Evolutionary conservation across 2,797 vertebrate species (phyloP), one percentile per base, ranked within the genome.

Genomic region (Clarias laeviceps): DNA sequence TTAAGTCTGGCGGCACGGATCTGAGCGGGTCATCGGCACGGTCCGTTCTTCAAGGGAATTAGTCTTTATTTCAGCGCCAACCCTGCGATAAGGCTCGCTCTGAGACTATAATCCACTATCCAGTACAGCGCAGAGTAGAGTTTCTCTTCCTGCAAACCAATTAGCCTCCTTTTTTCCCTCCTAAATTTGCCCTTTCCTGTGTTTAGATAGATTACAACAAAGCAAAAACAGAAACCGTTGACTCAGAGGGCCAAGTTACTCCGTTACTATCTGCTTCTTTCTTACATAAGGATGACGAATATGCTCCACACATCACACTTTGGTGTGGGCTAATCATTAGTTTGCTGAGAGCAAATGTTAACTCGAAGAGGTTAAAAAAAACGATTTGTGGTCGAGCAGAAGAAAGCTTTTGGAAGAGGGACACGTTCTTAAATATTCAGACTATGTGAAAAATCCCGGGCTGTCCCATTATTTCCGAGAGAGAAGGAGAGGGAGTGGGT

Each of bases 131-230:
- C 37, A 83, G 59, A 76, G 37, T 78, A 61, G 65, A 18, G 24
- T 73, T 80, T 74, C 85, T 57, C 29, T 93, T 90, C 89, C 87
- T 87, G 69, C 72, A 73, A 85, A 32, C 0, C 61, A 92, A 90
- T 89, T 91, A 82, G 83, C 40, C 86, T n/a, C 17, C 68, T 66
- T 65, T 27, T 74, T 45, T 18, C 37, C 34, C 37, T 84, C 62
- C 29, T 12, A 88, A 93, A 94, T 89, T 68, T 69, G 87, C 88
- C 82, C 85, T 92, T 95, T 95, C 93, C 94, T 93, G 93, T 89
- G 90, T 89, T 95, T 94, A 89, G 66, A 65, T 85, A 85, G 88
- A 93, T 92, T 88, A 56, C 37, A 80, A 62, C 45, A 15, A 50
- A 29, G 27, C 61, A 20, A 27, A 20, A 80, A 64, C n/a, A 50